A percentile compares a stretch with the other conserved stretches of the same genome.
phyloP scores from a whole-genome alignment of 1,140 invertebrate genomes.

The Drosophila fuyamai region DNA sequence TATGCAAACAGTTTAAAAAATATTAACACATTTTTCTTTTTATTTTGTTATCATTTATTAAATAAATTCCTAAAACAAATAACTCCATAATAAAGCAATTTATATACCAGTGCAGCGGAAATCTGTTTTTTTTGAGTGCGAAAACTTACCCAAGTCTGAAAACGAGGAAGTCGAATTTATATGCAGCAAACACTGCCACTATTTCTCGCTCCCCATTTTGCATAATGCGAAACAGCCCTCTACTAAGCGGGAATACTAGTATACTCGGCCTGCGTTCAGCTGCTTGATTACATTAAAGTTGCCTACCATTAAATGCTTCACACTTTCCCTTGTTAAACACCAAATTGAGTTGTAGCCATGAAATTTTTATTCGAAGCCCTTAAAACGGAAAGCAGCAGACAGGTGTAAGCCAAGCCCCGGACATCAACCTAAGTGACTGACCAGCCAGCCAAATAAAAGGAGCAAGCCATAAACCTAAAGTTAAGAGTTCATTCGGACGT shows the following conservation, averaged over 20 bases:
- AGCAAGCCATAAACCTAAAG: slow-evolving; percentile 46
- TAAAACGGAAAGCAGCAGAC: slow-evolving; percentile 49
- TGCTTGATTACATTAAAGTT: slow-evolving; percentile 40
- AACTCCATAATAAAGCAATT: no score
- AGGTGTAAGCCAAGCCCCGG: slow-evolving; percentile 33
- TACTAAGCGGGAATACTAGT: slow-evolving; percentile 4
- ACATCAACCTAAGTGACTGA: slow-evolving; percentile 26
- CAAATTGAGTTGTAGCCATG: slow-evolving; percentile 44
- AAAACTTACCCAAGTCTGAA: not conserved
- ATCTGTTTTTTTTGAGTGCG: slow-evolving; percentile 5
- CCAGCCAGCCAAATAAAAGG: slow-evolving; percentile 47
- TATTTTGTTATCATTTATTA: no score
- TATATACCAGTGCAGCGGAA: no score
- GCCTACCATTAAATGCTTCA: slow-evolving; percentile 40
- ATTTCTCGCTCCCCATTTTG: slow-evolving; percentile 36
- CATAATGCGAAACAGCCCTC: slow-evolving; percentile 26
- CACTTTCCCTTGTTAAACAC: slow-evolving; percentile 57
- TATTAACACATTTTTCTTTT: no score
- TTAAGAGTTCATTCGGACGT: slow-evolving; percentile 17
- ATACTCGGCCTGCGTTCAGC: slow-evolving; percentile 18
- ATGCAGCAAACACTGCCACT: slow-evolving; percentile 46
- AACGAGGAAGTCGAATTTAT: slow-evolving; percentile 50
- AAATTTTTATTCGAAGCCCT: slow-evolving; percentile 58
- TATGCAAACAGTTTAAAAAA: no score
- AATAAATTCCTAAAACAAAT: no score